phyloP scores from a whole-genome alignment of 2,797 vertebrate species.

The Botia almorhae region DNA sequence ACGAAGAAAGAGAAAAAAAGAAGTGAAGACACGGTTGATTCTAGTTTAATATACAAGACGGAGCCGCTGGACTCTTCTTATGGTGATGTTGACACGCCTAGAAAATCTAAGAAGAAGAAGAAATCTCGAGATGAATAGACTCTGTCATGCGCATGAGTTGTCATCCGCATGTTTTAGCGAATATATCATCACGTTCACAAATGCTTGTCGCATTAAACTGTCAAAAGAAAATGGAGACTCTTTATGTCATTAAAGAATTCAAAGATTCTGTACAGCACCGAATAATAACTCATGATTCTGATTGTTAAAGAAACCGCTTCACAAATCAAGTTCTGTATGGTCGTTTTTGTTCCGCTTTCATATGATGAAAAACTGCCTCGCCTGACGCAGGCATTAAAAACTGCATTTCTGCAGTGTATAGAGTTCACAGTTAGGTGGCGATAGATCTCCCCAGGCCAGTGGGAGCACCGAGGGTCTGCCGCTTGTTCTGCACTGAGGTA shows the following conservation, averaged over 20 bases:
- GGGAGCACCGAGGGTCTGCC: constrained; percentile 3
- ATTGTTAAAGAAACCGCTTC: not conserved
- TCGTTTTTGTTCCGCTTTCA: constrained; percentile 5
- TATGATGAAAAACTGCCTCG: not conserved
- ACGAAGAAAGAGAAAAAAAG: constrained; percentile 54
- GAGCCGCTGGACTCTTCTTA: constrained; percentile 50
- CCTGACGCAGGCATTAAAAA: not conserved
- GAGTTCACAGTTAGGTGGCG: constrained; percentile 47
- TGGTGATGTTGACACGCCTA: constrained; percentile 28
- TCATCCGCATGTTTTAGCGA: not conserved
- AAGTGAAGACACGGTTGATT: constrained; percentile 54
- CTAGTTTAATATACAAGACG: constrained; percentile 53
- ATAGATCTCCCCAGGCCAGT: constrained; percentile 8
- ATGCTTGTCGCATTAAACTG: not conserved
- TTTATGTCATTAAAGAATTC: not conserved
- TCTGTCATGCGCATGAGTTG: not conserved
- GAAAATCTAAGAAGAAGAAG: constrained; percentile 69
- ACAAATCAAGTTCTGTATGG: constrained; percentile 16
- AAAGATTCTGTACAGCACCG: not conserved
- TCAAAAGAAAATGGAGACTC: not conserved
- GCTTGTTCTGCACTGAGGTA: constrained; percentile 73
- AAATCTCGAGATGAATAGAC: constrained; percentile 59
- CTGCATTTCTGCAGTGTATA: constrained; percentile 38
- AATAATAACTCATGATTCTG: not conserved
- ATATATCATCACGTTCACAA: not conserved